Evolutionary conservation across 2,888 invertebrate species (phyloP).

Genomic region (Dioctria linearis): DNA sequence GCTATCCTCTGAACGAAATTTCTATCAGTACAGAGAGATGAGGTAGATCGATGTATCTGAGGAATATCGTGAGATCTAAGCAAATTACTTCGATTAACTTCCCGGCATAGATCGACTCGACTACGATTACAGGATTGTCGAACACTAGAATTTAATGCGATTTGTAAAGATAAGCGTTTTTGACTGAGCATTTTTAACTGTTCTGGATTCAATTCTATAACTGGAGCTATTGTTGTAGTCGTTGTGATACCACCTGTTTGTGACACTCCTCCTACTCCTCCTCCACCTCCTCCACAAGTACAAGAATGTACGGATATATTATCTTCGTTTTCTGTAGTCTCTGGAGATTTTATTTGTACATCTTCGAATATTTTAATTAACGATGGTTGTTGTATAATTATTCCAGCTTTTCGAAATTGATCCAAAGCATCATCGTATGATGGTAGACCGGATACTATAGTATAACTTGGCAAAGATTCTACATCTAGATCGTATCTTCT

Average conservation of each 20-base stretch:
- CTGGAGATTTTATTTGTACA: constrained; percentile 53
- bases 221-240: constrained; percentile 60
- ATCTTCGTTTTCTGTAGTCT: constrained; percentile 59
- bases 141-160: constrained; percentile 65
- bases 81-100: constrained; percentile 66
- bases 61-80: constrained; percentile 64
- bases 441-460: constrained; percentile 77
- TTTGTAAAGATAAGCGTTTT: constrained; percentile 69
- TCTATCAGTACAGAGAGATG: constrained; percentile 39
- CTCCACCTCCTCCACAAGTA: constrained; percentile 63
- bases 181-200: constrained; percentile 68
- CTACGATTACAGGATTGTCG: neutral
- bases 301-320: constrained; percentile 65
- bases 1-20: neutral
- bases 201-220: constrained; percentile 69
- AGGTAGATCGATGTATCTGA: constrained; percentile 54
- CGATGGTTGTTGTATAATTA: constrained; percentile 66
- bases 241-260: neutral
- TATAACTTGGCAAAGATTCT: constrained; percentile 76
- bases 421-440: constrained; percentile 77
- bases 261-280: constrained; percentile 53
- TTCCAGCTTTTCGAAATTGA: constrained; percentile 73
- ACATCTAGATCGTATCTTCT: constrained; percentile 71
- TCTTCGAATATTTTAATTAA: constrained; percentile 68
- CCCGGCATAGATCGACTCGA: constrained; percentile 63